phyloP scores from a whole-genome alignment of 2,888 invertebrate species.

The Sinhomidia bicolor region DNA sequence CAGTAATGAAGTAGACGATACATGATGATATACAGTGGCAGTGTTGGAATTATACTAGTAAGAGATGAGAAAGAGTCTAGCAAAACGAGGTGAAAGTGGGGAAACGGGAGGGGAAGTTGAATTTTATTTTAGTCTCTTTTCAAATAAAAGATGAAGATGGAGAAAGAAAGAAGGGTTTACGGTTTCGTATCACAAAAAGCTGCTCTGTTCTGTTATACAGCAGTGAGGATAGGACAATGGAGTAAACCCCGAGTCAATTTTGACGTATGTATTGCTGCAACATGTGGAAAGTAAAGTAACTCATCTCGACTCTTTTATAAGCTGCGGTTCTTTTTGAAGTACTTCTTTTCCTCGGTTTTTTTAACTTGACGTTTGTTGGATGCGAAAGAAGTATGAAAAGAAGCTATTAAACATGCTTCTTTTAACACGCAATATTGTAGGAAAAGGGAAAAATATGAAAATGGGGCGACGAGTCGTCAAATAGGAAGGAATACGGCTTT shows the following conservation, averaged over 20 bases:
- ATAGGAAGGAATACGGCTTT: too few species aligned
- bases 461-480: slow-evolving; percentile 7
- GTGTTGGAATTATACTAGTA: background rate
- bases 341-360: background rate
- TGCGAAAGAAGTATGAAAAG: background rate
- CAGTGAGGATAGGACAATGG: too few species aligned
- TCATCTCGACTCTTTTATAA: too few species aligned
- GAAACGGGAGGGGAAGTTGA: background rate
- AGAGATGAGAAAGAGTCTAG: too few species aligned
- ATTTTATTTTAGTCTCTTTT: background rate
- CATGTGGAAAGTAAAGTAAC: background rate
- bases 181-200: background rate
- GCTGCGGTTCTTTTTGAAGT: background rate
- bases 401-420: slow-evolving; percentile 2
- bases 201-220: slow-evolving; percentile 19
- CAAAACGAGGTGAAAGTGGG: background rate
- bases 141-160: background rate
- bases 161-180: background rate
- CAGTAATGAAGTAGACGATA: slow-evolving; percentile 45
- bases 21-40: background rate
- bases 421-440: slow-evolving; percentile 23
- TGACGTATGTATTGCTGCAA: background rate
- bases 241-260: background rate
- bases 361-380: background rate
- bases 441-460: slow-evolving; percentile 1